phyloP scores from a whole-genome alignment of 1,140 invertebrate genomes.

The Bactericera cockerelli region DNA sequence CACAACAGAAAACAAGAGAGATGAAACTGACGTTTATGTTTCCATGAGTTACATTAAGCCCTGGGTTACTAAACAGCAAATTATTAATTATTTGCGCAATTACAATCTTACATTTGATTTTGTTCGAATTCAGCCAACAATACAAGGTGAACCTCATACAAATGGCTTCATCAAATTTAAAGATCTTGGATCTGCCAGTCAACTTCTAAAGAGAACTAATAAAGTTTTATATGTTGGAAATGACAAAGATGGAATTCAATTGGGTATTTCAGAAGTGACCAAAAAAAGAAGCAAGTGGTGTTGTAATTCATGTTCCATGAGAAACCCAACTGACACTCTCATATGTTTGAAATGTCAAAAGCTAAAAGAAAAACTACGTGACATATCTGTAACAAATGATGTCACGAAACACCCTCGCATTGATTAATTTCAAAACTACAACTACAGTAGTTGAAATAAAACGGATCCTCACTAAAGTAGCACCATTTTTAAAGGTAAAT shows the following conservation, averaged over 20 bases:
- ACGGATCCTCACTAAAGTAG: neutral
- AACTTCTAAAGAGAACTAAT: neutral
- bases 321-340: neutral
- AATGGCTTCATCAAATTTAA: neutral
- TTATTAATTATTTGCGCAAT: neutral
- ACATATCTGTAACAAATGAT: neutral
- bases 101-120: neutral
- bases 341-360: slow-evolving; percentile 2
- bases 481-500: neutral
- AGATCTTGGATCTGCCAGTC: neutral
- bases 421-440: neutral
- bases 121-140: neutral
- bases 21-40: neutral
- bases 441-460: neutral
- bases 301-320: neutral
- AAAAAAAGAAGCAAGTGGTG: neutral
- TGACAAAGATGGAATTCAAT: neutral
- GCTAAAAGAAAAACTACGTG: neutral
- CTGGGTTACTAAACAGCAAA: neutral
- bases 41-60: neutral
- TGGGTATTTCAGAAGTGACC: neutral
- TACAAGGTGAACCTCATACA: neutral
- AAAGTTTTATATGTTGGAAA: slow-evolving; percentile 1
- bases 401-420: neutral
- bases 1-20: neutral